Conservation (phyloP, 2,797 vertebrate genomes). For the Taeniopygia guttata region DNA sequence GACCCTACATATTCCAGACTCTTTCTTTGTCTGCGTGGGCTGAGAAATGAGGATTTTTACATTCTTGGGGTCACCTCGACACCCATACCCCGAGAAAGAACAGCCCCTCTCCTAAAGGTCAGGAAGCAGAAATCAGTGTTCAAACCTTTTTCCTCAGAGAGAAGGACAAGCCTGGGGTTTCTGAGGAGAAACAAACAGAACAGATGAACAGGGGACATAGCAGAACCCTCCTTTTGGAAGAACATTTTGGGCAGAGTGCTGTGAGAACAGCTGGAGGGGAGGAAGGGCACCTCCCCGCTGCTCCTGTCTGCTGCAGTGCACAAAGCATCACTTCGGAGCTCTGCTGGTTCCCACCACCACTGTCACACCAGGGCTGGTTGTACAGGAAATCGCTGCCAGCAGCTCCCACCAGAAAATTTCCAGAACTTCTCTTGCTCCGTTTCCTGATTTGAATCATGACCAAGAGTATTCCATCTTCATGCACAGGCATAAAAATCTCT, state of each 20-base stretch:
- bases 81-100: background rate
- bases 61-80: no score
- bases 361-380: background rate
- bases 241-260: background rate
- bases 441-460: rapidly evolving
- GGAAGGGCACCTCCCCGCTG: background rate
- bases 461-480: background rate
- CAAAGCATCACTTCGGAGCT: background rate
- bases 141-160: background rate
- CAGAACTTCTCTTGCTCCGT: background rate
- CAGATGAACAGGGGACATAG: rapidly evolving
- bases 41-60: no score
- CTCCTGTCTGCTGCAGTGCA: background rate
- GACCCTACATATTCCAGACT: no score
- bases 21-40: no score
- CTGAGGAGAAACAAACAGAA: background rate
- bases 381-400: background rate
- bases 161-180: background rate
- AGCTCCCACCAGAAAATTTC: background rate
- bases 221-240: background rate
- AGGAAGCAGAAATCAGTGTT: background rate
- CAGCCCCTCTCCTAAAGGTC: background rate
- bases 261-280: background rate
- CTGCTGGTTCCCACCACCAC: background rate
- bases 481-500: background rate